Conservation (phyloP, 2,797 vertebrate species). For the Sphenopsis melanotis region DNA sequence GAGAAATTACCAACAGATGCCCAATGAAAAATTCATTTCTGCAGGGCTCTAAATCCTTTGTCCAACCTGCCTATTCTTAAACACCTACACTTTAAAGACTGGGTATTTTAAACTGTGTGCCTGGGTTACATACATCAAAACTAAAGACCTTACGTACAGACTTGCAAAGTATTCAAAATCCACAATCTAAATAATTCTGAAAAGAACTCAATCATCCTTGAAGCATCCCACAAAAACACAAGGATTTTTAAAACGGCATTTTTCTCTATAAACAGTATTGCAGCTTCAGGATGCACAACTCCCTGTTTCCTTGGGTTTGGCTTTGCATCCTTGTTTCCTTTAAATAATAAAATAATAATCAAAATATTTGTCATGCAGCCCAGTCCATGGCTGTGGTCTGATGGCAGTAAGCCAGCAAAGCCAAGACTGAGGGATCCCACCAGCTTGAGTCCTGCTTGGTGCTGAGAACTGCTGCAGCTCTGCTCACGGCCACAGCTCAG, state of each 20-base stretch:
- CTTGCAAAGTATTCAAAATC: not conserved
- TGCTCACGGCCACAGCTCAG: not conserved
- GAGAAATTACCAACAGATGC: conserved; percentile 39
- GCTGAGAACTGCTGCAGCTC: not conserved
- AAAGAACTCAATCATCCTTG: not conserved
- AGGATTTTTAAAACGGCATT: not conserved
- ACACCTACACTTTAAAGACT: not conserved
- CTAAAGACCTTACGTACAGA: not conserved
- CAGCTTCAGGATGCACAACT: not conserved
- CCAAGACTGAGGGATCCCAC: not conserved
- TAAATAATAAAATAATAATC: not conserved
- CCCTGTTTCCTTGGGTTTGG: not conserved
- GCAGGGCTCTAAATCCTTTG: not conserved
- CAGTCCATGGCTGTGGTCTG: not conserved
- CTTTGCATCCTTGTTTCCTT: not conserved
- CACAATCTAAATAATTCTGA: not conserved
- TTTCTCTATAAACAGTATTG: not conserved
- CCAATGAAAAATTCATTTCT: not conserved
- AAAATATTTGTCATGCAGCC: not conserved
- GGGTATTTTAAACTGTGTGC: not conserved
- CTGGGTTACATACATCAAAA: not conserved
- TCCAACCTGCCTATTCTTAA: not conserved
- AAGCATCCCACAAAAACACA: not conserved
- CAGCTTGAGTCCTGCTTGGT: not conserved
- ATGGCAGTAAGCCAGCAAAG: not conserved